phyloP scores from a whole-genome alignment of 64 coral and sea anemone species.

The Catalaphyllia jardinei region DNA sequence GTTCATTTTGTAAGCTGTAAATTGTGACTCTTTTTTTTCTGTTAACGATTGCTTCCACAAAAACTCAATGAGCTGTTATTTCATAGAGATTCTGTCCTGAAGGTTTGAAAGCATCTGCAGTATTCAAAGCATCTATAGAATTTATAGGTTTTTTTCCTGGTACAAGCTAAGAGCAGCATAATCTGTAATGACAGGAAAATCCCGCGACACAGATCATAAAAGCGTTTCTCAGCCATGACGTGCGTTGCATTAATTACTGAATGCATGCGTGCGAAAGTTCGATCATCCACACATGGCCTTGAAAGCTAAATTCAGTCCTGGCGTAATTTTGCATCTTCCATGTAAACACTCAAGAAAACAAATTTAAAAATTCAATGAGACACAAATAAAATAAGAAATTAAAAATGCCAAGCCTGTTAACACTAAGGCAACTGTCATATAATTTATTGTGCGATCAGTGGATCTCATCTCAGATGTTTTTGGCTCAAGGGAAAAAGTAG shows the following conservation, averaged over 20 bases:
- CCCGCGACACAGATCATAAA: background rate
- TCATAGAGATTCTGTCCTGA: too few species aligned
- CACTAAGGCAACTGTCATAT: background rate
- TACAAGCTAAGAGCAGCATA: background rate
- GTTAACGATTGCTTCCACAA: too few species aligned
- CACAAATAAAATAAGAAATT: background rate
- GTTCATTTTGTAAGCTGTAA: background rate
- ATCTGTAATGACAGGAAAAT: background rate
- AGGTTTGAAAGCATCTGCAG: too few species aligned
- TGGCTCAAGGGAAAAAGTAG: background rate
- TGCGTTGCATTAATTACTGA: slow-evolving; percentile 28
- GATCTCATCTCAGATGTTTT: background rate
- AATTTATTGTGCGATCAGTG: background rate
- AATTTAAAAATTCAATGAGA: background rate
- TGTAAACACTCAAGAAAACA: background rate
- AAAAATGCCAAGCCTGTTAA: background rate
- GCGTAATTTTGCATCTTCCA: background rate
- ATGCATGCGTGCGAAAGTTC: background rate
- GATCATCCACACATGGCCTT: background rate
- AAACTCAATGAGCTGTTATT: too few species aligned
- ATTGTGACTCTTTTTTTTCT: too few species aligned
- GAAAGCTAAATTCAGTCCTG: background rate
- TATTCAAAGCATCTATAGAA: background rate
- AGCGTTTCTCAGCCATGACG: background rate
- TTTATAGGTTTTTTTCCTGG: background rate